These are phyloP conservation scores for Grammomys surdaster DNA, from an alignment of 2,113 vertebrate species.

Conservation along the genomic window DNA sequence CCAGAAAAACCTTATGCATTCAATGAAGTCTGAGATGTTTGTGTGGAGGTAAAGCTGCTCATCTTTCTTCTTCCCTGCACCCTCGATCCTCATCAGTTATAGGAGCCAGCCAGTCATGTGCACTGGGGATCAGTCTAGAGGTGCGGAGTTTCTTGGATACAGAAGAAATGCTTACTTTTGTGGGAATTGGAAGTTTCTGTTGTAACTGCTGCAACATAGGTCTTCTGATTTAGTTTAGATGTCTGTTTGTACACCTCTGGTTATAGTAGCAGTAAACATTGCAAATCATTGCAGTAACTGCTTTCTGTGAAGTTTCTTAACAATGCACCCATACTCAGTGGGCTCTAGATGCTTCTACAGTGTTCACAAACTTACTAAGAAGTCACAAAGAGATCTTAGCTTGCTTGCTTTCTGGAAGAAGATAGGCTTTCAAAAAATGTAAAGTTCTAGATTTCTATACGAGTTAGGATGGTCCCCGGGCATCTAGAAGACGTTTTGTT, in stretches of 20 bases:
- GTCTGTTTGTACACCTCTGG: not conserved
- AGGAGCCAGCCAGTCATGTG: not conserved
- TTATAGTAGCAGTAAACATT: not conserved
- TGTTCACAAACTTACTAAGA: not conserved
- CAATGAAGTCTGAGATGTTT: not conserved
- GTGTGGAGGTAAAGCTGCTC: not conserved
- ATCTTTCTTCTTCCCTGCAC: not conserved
- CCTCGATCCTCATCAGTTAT: not conserved
- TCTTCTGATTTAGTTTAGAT: not conserved
- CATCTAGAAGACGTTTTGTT: not conserved
- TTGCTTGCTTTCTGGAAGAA: not conserved
- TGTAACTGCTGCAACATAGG: not conserved
- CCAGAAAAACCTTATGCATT: not conserved
- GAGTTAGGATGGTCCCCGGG: too few species aligned
- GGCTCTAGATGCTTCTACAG: slow-evolving; percentile 39
- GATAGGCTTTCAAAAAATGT: not conserved
- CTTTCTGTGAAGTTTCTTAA: slow-evolving; percentile 27
- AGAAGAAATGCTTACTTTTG: not conserved
- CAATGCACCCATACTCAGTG: slow-evolving; percentile 51
- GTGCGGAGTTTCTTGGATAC: not conserved
- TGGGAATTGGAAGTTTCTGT: not conserved
- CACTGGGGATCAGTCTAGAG: not conserved
- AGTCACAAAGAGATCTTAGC: not conserved
- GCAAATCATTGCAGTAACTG: slow-evolving; percentile 38
- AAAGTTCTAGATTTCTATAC: slow-evolving; percentile 46